Evolutionary conservation across 2,113 vertebrate genomes (phyloP), one percentile per base, ranked within the genome.

Genomic region (Solea senegalensis): DNA sequence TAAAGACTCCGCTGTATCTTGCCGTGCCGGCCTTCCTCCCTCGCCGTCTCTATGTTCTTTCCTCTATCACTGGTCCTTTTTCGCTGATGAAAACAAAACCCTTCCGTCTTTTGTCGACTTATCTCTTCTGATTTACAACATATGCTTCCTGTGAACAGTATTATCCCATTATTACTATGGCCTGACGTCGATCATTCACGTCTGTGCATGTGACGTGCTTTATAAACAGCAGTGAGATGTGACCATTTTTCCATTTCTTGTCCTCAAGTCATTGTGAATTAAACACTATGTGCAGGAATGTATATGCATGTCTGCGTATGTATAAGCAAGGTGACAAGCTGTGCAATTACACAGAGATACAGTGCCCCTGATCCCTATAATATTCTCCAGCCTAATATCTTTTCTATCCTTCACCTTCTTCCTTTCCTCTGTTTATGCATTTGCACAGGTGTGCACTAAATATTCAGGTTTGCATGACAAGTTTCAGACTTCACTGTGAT

Each of bases 281-380:
- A 21, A 21, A 21, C 21, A 21, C 21, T n/a, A n/a, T n/a, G n/a
- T n/a, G n/a, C n/a, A n/a, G n/a, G n/a, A n/a, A n/a, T n/a, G n/a
- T n/a, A n/a, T n/a, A n/a, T n/a, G n/a, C n/a, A n/a, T n/a, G n/a
- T n/a, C n/a, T n/a, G n/a, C n/a, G n/a, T n/a, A n/a, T n/a, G n/a
- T n/a, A n/a, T n/a, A n/a, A n/a, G n/a, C n/a, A 50, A 69, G 9
- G 69, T 64, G 60, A 15, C 69, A 63, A 59, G 14, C 59, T 78
- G 52, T 73, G 66, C 84, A 82, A 84, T 84, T 79, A 34, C 5
- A 69, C 50, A 49, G 61, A 72, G 69, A 46, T 61, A 57, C 16
- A 69, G 13, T 11, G 3, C 39, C 40, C 65, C 41, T 26, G 53
- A 21, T 72, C 41, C 60, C 49, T 50, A 48, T 56, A 9, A 16